phyloP scores from a whole-genome alignment of 2,113 vertebrate genomes.

The Etheostoma cragini region DNA sequence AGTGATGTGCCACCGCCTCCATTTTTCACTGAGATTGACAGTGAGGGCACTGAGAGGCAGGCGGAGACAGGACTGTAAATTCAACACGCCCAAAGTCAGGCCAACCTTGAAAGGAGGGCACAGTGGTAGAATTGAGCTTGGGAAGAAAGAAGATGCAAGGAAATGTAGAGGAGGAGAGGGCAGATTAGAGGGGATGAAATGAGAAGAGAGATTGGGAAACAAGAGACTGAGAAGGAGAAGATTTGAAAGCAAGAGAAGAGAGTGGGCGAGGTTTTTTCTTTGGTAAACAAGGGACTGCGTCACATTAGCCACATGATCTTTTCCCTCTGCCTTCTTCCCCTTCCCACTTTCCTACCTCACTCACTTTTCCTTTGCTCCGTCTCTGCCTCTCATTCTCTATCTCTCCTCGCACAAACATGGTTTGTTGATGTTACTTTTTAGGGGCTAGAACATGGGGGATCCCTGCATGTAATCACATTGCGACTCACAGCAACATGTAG shows the following conservation, averaged over 20 bases:
- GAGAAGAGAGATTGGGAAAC: conserved; percentile 34
- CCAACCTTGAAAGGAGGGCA: conserved; percentile 79
- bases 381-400: conserved; percentile 5
- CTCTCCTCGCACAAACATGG: conserved; percentile 43
- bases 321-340: conserved; percentile 30
- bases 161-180: conserved; percentile 38
- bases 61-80: conserved; percentile 76
- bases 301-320: conserved; percentile 44
- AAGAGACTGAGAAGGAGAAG: conserved; percentile 38
- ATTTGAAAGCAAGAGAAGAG: conserved; percentile 39
- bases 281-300: conserved; percentile 71
- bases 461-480: conserved; percentile 34
- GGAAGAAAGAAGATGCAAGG: conserved; percentile 50
- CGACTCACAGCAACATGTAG: conserved; percentile 26
- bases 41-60: conserved; percentile 76
- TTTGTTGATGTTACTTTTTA: conserved; percentile 60
- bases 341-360: conserved; percentile 18
- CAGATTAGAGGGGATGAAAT: conserved; percentile 52
- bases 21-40: conserved; percentile 79
- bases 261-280: conserved; percentile 60
- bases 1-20: conserved; percentile 68
- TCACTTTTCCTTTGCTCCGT: conserved; percentile 25
- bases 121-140: conserved; percentile 54
- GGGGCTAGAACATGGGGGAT: conserved; percentile 46
- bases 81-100: conserved; percentile 78